Evolutionary conservation across 2,888 invertebrate genomes (phyloP).

Genomic region (Leptogaster cylindrica): DNA sequence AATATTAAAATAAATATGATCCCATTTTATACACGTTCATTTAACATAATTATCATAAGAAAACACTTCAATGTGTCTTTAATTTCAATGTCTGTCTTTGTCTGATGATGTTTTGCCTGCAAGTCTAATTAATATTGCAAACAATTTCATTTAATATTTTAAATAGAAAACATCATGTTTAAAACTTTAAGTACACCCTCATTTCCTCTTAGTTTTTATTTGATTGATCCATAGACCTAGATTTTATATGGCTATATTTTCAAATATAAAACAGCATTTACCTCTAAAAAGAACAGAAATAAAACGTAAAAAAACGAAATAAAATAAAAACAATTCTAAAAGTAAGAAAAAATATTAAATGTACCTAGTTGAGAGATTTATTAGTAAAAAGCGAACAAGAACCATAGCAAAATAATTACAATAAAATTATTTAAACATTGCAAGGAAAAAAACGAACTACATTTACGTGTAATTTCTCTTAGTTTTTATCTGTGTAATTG

Average conservation of each 20-base stretch:
- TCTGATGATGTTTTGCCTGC: conserved; percentile 25
- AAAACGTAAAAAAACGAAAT: no score
- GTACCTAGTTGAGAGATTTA: conserved; percentile 49
- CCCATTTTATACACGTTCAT: conserved; percentile 33
- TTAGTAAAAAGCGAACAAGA: conserved; percentile 44
- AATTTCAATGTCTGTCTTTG: conserved; percentile 21
- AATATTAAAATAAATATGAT: conserved; percentile 26
- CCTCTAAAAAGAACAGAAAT: conserved; percentile 46
- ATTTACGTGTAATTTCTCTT: conserved; percentile 47
- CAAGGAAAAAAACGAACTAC: conserved; percentile 41
- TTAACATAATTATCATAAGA: conserved; percentile 19
- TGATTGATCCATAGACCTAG: conserved; percentile 28
- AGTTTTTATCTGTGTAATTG: conserved; percentile 47
- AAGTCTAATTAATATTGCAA: conserved; percentile 14
- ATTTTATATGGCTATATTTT: conserved; percentile 36
- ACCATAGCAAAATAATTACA: conserved; percentile 36
- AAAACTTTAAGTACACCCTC: neutral
- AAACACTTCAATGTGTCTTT: conserved; percentile 17
- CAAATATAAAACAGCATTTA: conserved; percentile 47
- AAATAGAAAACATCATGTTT: neutral
- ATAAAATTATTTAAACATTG: conserved; percentile 42
- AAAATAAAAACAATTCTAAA: conserved; percentile 43
- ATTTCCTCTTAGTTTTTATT: conserved; percentile 14
- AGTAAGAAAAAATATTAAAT: conserved; percentile 47
- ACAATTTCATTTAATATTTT: conserved; percentile 2